A percentile compares a stretch with the other conserved stretches of the same genome.
phyloP scores from a whole-genome alignment of 2,888 invertebrate species.

The Ormyrus nitidulus region DNA sequence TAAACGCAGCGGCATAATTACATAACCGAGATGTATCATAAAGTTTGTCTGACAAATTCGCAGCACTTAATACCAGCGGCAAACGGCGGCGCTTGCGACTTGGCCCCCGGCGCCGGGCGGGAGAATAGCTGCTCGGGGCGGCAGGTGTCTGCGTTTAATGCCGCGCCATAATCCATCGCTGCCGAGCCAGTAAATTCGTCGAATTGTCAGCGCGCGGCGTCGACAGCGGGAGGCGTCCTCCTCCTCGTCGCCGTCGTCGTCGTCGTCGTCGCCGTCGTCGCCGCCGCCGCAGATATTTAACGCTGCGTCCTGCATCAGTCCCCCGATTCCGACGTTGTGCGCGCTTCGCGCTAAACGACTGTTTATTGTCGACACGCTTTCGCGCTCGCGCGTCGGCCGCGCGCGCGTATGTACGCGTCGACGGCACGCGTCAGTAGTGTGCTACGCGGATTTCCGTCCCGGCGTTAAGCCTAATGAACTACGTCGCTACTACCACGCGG shows the following conservation, averaged over 20 bases:
- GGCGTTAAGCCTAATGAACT: conserved; percentile 44
- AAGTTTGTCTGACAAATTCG: too few species aligned
- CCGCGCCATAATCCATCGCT: conserved; percentile 25
- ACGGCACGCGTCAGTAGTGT: conserved; percentile 17
- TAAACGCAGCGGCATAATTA: too few species aligned
- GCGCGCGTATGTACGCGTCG: neutral
- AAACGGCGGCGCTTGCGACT: too few species aligned
- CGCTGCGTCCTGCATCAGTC: neutral
- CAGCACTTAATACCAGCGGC: too few species aligned
- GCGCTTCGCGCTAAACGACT: conserved; percentile 34
- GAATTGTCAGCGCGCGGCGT: conserved; percentile 15
- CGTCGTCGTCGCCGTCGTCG: neutral
- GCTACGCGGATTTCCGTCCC: conserved; percentile 25
- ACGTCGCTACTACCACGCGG: conserved; percentile 18
- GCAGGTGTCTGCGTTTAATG: conserved; percentile 26
- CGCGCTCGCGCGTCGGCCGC: neutral
- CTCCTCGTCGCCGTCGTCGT: neutral
- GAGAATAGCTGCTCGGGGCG: neutral
- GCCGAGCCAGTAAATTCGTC: conserved; percentile 23
- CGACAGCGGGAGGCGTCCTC: neutral
- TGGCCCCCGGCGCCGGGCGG: too few species aligned
- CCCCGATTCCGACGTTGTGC: neutral
- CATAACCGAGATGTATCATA: too few species aligned
- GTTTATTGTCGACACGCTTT: conserved; percentile 5
- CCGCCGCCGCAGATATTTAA: neutral